Percentiles rank a stretch among this genome's conserved stretches.
phyloP scores from a whole-genome alignment of 2,888 invertebrate species.

The Pasiphila rectangulata region DNA sequence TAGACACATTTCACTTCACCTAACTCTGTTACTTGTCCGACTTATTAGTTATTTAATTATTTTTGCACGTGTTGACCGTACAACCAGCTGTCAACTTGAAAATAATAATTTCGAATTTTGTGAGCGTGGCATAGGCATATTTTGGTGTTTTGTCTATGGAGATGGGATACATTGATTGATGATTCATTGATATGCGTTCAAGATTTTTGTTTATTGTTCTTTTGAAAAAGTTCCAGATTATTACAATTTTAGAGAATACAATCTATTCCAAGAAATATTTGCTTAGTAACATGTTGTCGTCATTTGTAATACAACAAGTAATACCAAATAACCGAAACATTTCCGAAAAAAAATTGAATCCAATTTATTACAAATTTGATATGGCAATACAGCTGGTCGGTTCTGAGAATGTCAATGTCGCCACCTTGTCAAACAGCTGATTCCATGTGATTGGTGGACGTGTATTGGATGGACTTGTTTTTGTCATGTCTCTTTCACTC shows the following conservation, averaged over 20 bases:
- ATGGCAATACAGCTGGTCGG: too few species aligned
- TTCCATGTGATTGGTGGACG: constrained; percentile 7
- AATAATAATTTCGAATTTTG: constrained; percentile 48
- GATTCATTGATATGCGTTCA: constrained; percentile 9
- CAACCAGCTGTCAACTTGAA: constrained; percentile 51
- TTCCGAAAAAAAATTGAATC: neutral
- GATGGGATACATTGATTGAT: constrained; percentile 4
- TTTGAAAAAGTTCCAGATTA: too few species aligned
- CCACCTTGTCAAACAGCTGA: constrained; percentile 6
- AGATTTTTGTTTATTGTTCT: too few species aligned
- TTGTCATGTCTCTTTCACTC: constrained; percentile 1
- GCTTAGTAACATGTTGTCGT: too few species aligned
- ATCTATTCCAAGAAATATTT: too few species aligned
- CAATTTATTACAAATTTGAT: too few species aligned
- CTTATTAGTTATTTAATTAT: constrained; percentile 29
- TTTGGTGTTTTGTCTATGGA: constrained; percentile 51
- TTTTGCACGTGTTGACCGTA: constrained; percentile 49
- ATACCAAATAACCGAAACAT: too few species aligned
- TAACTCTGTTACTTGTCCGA: constrained; percentile 22
- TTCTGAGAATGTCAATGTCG: constrained; percentile 3
- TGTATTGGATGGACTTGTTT: constrained; percentile 8
- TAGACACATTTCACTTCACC: constrained; percentile 38
- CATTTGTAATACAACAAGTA: too few species aligned
- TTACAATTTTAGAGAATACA: too few species aligned
- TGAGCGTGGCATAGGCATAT: constrained; percentile 65